phyloP scores from a whole-genome alignment of 2,113 vertebrate genomes.

The Psilopogon haemacephalus region DNA sequence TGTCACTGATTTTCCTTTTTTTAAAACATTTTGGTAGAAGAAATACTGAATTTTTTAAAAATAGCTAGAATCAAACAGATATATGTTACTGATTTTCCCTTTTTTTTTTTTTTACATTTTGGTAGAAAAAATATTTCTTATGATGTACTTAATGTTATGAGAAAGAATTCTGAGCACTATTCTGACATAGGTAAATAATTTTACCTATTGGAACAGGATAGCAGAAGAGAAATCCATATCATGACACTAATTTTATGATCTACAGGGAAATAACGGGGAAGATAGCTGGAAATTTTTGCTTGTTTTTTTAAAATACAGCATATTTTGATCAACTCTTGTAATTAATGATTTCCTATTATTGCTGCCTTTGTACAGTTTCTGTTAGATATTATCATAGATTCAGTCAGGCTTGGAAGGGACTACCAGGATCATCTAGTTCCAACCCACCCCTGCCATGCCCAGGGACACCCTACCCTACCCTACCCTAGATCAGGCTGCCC shows the following conservation, averaged over 20 bases:
- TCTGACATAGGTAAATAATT: neutral
- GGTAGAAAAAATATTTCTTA: neutral
- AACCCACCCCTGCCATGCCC: too few relatives aligned
- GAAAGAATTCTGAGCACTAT: neutral
- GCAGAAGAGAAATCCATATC: neutral
- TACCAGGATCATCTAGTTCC: too few relatives aligned
- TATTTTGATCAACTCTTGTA: neutral
- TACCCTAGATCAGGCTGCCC: too few relatives aligned
- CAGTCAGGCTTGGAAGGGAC: too few relatives aligned
- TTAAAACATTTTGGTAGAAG: neutral
- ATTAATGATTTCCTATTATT: neutral
- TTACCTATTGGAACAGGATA: neutral
- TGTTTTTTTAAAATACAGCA: neutral
- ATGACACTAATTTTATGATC: neutral
- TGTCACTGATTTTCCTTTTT: neutral
- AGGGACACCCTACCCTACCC: too few relatives aligned
- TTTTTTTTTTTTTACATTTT: neutral
- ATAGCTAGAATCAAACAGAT: fast-evolving
- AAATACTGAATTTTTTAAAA: fast-evolving
- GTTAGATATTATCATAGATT: neutral
- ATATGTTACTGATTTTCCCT: neutral
- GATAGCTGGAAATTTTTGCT: neutral
- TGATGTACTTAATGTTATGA: neutral
- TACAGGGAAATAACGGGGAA: neutral
- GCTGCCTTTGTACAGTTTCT: neutral